Base-by-base conservation (phyloP, 1,140 invertebrate genomes). In the Cataglyphis hispanica region DNA sequence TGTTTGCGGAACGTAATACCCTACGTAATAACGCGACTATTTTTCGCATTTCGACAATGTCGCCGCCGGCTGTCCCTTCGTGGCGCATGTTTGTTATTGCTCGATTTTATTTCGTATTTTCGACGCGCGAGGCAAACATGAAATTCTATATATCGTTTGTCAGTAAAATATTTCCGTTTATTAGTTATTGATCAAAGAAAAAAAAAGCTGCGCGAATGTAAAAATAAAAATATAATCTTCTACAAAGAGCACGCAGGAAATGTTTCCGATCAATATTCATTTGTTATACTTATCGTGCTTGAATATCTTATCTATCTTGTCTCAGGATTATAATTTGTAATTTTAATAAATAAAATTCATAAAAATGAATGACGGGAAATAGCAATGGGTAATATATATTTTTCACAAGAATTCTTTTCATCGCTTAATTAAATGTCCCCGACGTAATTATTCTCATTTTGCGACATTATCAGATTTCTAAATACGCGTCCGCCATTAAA, bases 11-110 rank as follows among this genome's bases (percentile, higher is more conserved):
- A 72, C 66, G 78, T 74, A 72, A 72, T 83, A 83, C 31, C 77
- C 13, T 50, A 19, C 46, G 46, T 50, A 50, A 64, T 60, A 60
- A 46, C 40, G 40, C 56, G 13, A 74, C 78, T 72, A 58, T 81
- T 72, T 81, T 81, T 81, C 66, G 77, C 66, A 19, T 81, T 81
- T 72, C 78, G 78, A 72, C 78, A 81, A 81, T 60, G 31, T 46
- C 58, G 27, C 61, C 61, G 43, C 40, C 25, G 64, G 34, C 53
- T 34, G 37, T 60, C 27, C 37, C 10, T 58, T 34, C 50, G 25
- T 58, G 46, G n/a, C 31, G 64, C 77, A 11, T 40, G 25, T 25
- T 56, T 19, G 43, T 31, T 19, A n/a, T 69, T 80, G 16, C 19
- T 11, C 66, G 7, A n/a, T n/a, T 19, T 37, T 37, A 19, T 60